phyloP scores from a whole-genome alignment of 2,888 invertebrate species.

The Pollenia labialis region DNA sequence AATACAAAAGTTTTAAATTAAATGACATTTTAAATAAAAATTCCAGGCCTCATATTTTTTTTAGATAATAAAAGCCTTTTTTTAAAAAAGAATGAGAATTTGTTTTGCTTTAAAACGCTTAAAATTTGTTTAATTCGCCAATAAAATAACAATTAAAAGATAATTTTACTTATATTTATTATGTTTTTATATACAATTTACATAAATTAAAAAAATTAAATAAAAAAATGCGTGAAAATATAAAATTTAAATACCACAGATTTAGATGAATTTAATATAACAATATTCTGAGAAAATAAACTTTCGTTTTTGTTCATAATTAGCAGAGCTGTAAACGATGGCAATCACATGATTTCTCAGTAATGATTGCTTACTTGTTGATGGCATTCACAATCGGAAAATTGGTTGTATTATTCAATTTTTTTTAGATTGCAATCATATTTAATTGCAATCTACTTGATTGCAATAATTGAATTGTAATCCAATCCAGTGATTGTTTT shows the following conservation, averaged over 20 bases:
- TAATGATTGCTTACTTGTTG: too few relatives aligned
- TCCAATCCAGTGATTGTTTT: too few relatives aligned
- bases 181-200: slow-evolving; percentile 43
- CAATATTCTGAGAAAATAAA: slow-evolving; percentile 29
- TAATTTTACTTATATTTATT: slow-evolving; percentile 30
- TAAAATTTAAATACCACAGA: slow-evolving; percentile 60
- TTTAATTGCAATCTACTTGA: too few relatives aligned
- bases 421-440: too few relatives aligned
- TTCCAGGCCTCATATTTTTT: slow-evolving; percentile 41
- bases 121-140: slow-evolving; percentile 5
- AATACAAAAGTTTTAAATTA: slow-evolving; percentile 30
- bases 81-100: slow-evolving; percentile 46
- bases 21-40: slow-evolving; percentile 24
- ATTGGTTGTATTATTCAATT: too few relatives aligned
- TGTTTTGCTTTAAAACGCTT: not conserved
- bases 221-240: not conserved
- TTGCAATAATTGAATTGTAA: too few relatives aligned
- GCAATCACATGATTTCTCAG: too few relatives aligned
- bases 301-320: too few relatives aligned
- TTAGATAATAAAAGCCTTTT: slow-evolving; percentile 40
- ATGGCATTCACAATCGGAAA: too few relatives aligned
- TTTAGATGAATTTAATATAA: slow-evolving; percentile 37
- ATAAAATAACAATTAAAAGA: slow-evolving; percentile 49
- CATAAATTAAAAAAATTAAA: slow-evolving; percentile 14
- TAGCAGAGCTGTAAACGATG: too few relatives aligned